These are phyloP conservation scores for Gerris lacustris DNA, from an alignment of 2,888 invertebrate species.

Conservation along the genomic window DNA sequence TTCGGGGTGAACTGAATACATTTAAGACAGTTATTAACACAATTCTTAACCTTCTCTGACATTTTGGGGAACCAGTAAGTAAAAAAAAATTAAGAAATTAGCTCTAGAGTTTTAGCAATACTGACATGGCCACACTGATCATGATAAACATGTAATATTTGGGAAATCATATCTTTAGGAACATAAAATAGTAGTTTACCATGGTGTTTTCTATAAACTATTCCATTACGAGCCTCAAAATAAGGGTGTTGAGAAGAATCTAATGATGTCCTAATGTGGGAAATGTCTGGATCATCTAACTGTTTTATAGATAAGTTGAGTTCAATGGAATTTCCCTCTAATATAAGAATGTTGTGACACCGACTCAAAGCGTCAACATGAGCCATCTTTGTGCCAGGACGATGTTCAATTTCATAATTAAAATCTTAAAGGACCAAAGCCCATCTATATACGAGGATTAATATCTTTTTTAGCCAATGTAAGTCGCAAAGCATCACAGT, in stretches of 20 bases:
- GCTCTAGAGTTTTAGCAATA: slow-evolving; percentile 33
- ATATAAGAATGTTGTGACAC: too few relatives aligned
- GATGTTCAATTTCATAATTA: slow-evolving; percentile 22
- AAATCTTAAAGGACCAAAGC: slow-evolving; percentile 29
- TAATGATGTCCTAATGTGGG: neutral
- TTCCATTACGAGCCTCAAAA: slow-evolving; percentile 15
- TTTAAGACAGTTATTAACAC: slow-evolving; percentile 36
- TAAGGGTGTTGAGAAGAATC: slow-evolving; percentile 9
- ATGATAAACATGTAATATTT: slow-evolving; percentile 23
- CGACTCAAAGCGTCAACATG: too few relatives aligned
- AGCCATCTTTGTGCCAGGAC: too few relatives aligned
- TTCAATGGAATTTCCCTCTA: slow-evolving; percentile 19
- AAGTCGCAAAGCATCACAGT: slow-evolving; percentile 7
- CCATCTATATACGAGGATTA: slow-evolving; percentile 33
- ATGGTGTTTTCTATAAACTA: slow-evolving; percentile 12
- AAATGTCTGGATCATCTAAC: slow-evolving; percentile 12
- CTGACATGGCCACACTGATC: slow-evolving; percentile 37
- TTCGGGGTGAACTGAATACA: slow-evolving; percentile 35
- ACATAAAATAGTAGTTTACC: slow-evolving; percentile 17
- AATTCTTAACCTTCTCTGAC: slow-evolving; percentile 35
- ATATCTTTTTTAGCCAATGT: slow-evolving; percentile 32
- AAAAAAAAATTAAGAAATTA: slow-evolving; percentile 31
- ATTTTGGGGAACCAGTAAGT: slow-evolving; percentile 38
- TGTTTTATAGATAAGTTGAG: slow-evolving; percentile 24
- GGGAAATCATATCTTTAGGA: slow-evolving; percentile 9